Evolutionary conservation across 2,797 vertebrate genomes (phyloP).

Genomic region (Paguma larvata): DNA sequence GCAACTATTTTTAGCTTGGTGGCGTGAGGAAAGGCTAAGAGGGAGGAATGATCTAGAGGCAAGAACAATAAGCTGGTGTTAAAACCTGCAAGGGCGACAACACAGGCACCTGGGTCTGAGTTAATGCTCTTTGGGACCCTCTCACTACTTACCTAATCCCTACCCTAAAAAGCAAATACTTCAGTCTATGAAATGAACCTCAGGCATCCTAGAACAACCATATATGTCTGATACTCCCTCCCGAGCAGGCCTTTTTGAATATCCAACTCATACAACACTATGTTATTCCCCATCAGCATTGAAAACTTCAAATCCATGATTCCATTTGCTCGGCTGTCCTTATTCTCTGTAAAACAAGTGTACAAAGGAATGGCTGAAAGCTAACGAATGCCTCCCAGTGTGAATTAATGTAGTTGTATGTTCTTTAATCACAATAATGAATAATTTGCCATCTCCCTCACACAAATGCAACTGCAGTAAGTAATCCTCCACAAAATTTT

Average conservation of each 20-base stretch:
- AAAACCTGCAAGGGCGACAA: neutral
- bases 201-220: neutral
- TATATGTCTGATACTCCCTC: neutral
- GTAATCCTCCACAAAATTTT: neutral
- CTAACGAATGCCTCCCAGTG: neutral
- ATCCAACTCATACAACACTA: neutral
- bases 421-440: slow-evolving; percentile 48
- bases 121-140: neutral
- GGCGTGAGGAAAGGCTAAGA: neutral
- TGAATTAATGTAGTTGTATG: neutral
- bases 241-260: neutral
- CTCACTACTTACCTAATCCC: neutral
- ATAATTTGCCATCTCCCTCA: neutral
- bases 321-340: slow-evolving; percentile 26
- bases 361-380: neutral
- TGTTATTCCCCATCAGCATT: neutral
- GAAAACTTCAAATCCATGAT: neutral
- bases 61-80: neutral
- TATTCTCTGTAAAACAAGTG: neutral
- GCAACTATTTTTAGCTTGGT: neutral
- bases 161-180: neutral
- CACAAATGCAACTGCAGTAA: neutral
- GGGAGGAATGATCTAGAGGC: neutral
- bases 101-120: neutral
- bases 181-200: neutral